Evolutionary conservation across 2,797 vertebrate species (phyloP).

Genomic region (Rhodeus uyekii): DNA sequence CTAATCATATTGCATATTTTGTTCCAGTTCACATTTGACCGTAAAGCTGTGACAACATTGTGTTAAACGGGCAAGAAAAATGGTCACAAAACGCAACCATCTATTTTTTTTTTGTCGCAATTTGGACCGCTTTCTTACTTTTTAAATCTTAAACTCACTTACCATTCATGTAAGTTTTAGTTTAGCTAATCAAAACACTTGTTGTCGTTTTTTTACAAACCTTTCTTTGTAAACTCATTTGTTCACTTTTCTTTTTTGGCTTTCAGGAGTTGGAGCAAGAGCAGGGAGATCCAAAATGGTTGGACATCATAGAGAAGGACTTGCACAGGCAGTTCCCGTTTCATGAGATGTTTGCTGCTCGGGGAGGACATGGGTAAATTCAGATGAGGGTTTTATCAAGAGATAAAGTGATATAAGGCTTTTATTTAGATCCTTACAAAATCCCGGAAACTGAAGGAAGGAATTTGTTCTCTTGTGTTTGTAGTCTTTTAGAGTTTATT

Average conservation of each 20-base stretch:
- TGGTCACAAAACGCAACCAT: neutral
- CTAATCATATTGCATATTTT: neutral
- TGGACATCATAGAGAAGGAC: conserved; percentile 93
- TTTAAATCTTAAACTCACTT: neutral
- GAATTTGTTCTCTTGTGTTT: neutral
- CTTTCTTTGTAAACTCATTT: neutral
- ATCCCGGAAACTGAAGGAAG: neutral
- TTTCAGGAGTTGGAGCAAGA: conserved; percentile 86
- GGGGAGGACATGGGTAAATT: conserved; percentile 86
- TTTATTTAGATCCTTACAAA: neutral
- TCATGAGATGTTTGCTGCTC: conserved; percentile 90
- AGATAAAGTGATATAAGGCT: neutral
- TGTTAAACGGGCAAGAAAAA: neutral
- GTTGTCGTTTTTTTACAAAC: neutral
- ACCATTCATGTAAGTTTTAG: neutral
- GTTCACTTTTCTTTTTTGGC: neutral
- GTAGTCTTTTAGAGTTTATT: neutral
- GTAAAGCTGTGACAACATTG: neutral
- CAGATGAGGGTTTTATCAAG: neutral
- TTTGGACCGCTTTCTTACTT: too few relatives aligned
- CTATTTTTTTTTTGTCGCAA: neutral
- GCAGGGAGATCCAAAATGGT: conserved; percentile 88
- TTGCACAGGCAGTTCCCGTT: conserved; percentile 91
- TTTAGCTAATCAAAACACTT: neutral
- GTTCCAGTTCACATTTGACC: neutral